phyloP scores from a whole-genome alignment of 2,888 invertebrate species.

The Cephus rjabovi region DNA sequence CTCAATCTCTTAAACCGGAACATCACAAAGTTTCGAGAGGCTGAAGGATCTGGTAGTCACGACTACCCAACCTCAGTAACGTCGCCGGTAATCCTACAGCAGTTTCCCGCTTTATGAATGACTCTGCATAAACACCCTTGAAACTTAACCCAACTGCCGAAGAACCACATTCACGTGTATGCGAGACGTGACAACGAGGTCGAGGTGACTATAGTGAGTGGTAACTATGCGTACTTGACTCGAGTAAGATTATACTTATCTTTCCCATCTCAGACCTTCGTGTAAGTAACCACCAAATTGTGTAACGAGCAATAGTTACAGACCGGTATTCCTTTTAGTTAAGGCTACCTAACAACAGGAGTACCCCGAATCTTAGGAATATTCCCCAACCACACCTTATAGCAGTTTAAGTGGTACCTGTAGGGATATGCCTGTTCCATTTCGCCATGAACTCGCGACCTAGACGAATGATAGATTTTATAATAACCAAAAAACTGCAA shows the following conservation, averaged over 20 bases:
- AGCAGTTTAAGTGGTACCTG: too few relatives aligned
- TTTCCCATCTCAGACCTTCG: neutral
- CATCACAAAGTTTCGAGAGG: conserved; percentile 2
- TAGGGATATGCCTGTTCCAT: too few relatives aligned
- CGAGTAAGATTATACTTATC: neutral
- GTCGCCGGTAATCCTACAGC: neutral
- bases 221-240: neutral
- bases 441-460: too few relatives aligned
- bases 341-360: too few relatives aligned
- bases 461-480: too few relatives aligned
- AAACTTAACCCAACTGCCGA: neutral
- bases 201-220: neutral
- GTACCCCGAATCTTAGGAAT: too few relatives aligned
- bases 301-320: too few relatives aligned
- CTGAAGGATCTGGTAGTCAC: neutral
- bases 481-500: too few relatives aligned
- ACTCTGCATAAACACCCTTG: conserved; percentile 6
- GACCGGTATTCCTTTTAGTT: too few relatives aligned
- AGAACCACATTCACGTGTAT: neutral
- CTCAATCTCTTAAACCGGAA: conserved; percentile 1
- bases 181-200: neutral
- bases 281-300: neutral
- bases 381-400: too few relatives aligned
- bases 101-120: conserved; percentile 1
- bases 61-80: neutral